Percentiles rank a stretch among this genome's conserved stretches.
Conservation (phyloP, 1,140 invertebrate genomes). For the Stegodyphus dumicola region DNA sequence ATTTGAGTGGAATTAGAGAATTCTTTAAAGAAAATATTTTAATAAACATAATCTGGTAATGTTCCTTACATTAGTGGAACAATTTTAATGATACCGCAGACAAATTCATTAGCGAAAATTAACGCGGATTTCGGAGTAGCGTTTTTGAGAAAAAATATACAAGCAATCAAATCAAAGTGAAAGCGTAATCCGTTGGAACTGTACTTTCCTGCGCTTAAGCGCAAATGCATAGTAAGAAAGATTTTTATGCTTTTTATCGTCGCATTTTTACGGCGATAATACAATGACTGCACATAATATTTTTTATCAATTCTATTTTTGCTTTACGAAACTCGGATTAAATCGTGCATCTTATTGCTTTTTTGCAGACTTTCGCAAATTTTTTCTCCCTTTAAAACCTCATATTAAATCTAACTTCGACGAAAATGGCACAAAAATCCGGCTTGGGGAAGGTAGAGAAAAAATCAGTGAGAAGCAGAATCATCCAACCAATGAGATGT, state of each 20-base stretch:
- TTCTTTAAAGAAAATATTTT: constrained; percentile 58
- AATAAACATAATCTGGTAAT: constrained; percentile 61
- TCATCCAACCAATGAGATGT: constrained; percentile 46
- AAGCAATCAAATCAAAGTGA: constrained; percentile 57
- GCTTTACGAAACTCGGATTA: constrained; percentile 52
- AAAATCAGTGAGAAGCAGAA: constrained; percentile 8
- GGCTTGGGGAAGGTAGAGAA: constrained; percentile 14
- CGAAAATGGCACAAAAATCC: constrained; percentile 54
- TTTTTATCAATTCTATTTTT: constrained; percentile 46
- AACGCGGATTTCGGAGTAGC: constrained; percentile 23
- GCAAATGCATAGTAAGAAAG: constrained; percentile 25
- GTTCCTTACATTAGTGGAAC: constrained; percentile 57
- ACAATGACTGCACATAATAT: constrained; percentile 6
- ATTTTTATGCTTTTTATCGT: constrained; percentile 43
- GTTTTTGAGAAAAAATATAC: constrained; percentile 8
- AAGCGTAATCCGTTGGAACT: constrained; percentile 51
- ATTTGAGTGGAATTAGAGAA: constrained; percentile 55
- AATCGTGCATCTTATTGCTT: constrained; percentile 57
- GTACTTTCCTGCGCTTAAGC: constrained; percentile 35
- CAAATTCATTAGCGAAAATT: constrained; percentile 60
- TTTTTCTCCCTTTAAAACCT: constrained; percentile 34
- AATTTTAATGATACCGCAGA: constrained; percentile 59
- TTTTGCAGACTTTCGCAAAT: constrained; percentile 31
- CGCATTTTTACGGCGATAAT: constrained; percentile 32
- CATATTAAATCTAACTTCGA: constrained; percentile 52